Base-by-base conservation (phyloP, 2,797 vertebrate genomes). In the Coregonus suidteri region DNA sequence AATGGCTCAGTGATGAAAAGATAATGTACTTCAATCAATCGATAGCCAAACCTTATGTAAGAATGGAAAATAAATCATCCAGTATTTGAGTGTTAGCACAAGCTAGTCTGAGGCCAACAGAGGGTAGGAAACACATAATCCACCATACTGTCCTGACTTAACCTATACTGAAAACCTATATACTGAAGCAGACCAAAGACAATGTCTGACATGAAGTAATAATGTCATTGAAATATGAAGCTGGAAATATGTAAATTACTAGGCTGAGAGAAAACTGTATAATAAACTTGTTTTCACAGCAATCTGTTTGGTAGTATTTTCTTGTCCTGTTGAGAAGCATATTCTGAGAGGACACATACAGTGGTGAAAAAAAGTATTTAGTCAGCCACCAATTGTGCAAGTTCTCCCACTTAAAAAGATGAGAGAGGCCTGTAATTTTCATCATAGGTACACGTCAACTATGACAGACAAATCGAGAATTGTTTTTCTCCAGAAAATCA, bases 321-420 rank as follows among this genome's bases (percentile, higher is more conserved):
- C 94, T 94, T 92, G 41, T 47, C 41, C 41, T 47, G 93, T 94
- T 93, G 94, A 95, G 94, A 96, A 94, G 92, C 93, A 94, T 95
- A 95, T 95, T 95, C 95, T 96, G 95, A 93, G 95, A 47, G 41
- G 41, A 47, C 7, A 47, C 7, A 96, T 95, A 11, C 25, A 25
- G 25, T 25, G 25, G 25, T 25, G 25, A 25, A 25, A 25, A 25
- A 25, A 25, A 25, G 25, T 25, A 25, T 25, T 25, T 25, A 25
- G 25, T 25, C 25, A 25, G 25, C 25, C 25, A 25, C 25, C 25
- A 25, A 25, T 25, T 25, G 25, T 25, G 25, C 25, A 25, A 25
- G 25, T 25, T 25, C 25, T 25, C 25, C 25, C 25, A 25, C 25
- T 25, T 25, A 25, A 25, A 25, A 25, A 25, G 25, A 25, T 25